Evolutionary conservation across 2,797 vertebrate species (phyloP), one percentile per base, ranked within the genome.

Genomic region (Pachyuromys duprasi): DNA sequence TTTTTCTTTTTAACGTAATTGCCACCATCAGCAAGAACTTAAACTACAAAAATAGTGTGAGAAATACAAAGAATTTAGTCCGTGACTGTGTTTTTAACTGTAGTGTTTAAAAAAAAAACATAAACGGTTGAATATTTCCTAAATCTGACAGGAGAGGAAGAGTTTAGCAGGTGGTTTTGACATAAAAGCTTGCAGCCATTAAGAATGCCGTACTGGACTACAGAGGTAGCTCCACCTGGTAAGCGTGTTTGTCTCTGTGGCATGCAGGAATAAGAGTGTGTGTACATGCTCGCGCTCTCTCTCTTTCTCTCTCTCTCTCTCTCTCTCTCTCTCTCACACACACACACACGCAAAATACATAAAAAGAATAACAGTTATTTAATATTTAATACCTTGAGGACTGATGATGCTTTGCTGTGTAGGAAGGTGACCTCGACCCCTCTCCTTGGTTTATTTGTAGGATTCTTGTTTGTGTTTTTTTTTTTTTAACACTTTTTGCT

Each of bases 391-490:
- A 90, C 60, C n/a, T 67, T 65, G 26, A 92, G 82, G 55, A 26
- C 45, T n/a, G 28, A 57, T 49, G 55, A 28, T 79, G 45, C 55
- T 88, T 2, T 65, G 81, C 17, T 45, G 9, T 18, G 53, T 80
- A 63, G 5, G 60, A 12, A 36, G 11, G 0, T 63, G 33, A 6
- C 11, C 72, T 81, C 28, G 14, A 33, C 26, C 17, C 78, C 67
- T 36, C 13, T 87, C 49, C 42, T 74, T 42, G 12, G 26, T 78
- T 9, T 69, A 15, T 42, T 53, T 62, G 8, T 93, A 42, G 31
- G 60, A 83, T 93, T 91, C 15, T 90, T 36, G 39, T 89, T 93
- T 90, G 70, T 45, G n/a, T n/a, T n/a, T n/a, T n/a, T n/a, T n/a
- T n/a, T n/a, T 91, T 94, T 62, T 24, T 9, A 78, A 42, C 90